These are phyloP conservation scores for Geophilus truncorum DNA, from an alignment of 2,888 invertebrate species.

Conservation along the genomic window DNA sequence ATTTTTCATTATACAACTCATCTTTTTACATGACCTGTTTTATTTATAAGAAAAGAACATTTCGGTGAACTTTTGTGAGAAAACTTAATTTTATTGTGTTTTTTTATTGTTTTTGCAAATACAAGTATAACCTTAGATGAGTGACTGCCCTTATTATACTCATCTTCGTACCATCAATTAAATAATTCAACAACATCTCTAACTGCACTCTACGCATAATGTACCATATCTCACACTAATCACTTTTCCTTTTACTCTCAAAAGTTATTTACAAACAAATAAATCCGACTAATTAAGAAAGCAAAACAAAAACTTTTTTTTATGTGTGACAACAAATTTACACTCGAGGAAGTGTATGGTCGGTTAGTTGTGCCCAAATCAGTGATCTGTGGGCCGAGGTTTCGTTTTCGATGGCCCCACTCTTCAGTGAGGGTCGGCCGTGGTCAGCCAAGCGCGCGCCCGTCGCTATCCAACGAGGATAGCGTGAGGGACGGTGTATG, in stretches of 20 bases:
- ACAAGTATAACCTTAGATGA: not conserved
- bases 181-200: not conserved
- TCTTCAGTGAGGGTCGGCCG: conserved; percentile 12
- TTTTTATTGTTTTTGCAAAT: not conserved
- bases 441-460: conserved; percentile 3
- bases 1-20: not conserved
- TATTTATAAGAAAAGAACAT: not conserved
- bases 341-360: not conserved
- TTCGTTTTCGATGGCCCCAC: conserved; percentile 10
- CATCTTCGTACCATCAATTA: not conserved
- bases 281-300: not conserved
- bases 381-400: conserved; percentile 3
- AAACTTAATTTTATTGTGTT: not conserved
- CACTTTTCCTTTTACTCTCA: not conserved
- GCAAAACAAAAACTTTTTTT: not conserved
- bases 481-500: conserved; percentile 3
- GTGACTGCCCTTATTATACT: not conserved
- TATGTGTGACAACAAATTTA: not conserved
- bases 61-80: not conserved
- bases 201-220: not conserved
- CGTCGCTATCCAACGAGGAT: conserved; percentile 6
- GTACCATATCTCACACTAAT: not conserved
- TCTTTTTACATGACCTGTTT: not conserved
- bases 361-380: conserved; percentile 13
- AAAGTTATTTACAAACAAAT: not conserved